A percentile compares a stretch with the other conserved stretches of the same genome.
Conservation (phyloP, 2,113 vertebrate species). For the Anolis carolinensis region DNA sequence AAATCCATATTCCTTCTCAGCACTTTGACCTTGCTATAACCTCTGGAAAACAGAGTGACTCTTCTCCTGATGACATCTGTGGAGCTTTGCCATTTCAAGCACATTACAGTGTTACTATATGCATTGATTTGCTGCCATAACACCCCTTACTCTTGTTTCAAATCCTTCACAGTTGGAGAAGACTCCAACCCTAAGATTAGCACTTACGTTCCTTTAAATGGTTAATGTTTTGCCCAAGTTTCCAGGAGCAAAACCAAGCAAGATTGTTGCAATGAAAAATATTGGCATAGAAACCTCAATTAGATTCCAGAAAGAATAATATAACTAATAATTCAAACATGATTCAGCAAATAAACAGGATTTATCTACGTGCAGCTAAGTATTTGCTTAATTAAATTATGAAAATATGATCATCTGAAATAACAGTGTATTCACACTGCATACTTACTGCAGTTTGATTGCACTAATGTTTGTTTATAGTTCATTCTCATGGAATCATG, state of each 20-base stretch:
- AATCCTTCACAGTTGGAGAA: not conserved
- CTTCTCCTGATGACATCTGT: not conserved
- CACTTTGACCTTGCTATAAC: slow-evolving; percentile 9
- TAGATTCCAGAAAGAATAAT: not conserved
- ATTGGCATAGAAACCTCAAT: not conserved
- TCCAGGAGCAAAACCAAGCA: not conserved
- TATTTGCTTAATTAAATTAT: not conserved
- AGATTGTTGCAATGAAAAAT: not conserved
- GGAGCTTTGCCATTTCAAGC: slow-evolving; percentile 13
- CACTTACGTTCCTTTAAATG: not conserved
- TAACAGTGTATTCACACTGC: not conserved
- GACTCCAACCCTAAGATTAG: not conserved
- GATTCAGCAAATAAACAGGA: not conserved
- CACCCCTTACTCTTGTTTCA: not conserved
- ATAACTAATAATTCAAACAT: not conserved
- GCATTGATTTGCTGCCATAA: not conserved
- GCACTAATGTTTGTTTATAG: too few species aligned
- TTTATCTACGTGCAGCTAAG: not conserved
- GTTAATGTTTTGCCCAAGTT: not conserved
- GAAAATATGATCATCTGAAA: not conserved
- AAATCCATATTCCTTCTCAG: slow-evolving; percentile 1
- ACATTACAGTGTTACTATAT: not conserved
- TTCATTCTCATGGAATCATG: too few species aligned
- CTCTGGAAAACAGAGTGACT: not conserved
- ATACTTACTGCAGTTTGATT: too few species aligned